Percentiles rank a stretch among this genome's conserved stretches.
Conservation (phyloP, 2,888 invertebrate genomes). For the Ophraella communa region DNA sequence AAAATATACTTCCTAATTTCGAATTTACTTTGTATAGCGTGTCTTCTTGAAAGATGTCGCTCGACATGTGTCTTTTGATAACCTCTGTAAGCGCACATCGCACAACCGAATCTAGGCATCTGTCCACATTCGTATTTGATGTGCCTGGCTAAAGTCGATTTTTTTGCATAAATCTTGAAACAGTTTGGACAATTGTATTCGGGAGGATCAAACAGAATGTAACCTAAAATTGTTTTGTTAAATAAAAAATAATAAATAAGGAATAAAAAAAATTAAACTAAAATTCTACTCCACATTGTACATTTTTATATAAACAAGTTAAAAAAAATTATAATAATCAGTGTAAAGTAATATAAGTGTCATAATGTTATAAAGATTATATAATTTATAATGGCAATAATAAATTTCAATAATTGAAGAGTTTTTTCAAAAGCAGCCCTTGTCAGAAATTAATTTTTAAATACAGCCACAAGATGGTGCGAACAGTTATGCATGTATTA, state of each 20-base stretch:
- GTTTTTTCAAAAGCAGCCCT: too few relatives aligned
- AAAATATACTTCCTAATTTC: conserved; percentile 44
- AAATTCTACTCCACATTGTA: not conserved
- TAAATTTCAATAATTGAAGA: too few relatives aligned
- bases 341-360: too few relatives aligned
- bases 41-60: conserved; percentile 49
- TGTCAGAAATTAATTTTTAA: too few relatives aligned
- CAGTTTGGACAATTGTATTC: conserved; percentile 44
- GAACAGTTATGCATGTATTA: too few relatives aligned
- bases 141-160: conserved; percentile 46
- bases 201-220: conserved; percentile 39
- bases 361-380: too few relatives aligned
- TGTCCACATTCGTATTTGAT: conserved; percentile 54
- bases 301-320: not conserved
- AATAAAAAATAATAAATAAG: conserved; percentile 27
- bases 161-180: conserved; percentile 45
- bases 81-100: conserved; percentile 48
- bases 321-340: too few relatives aligned
- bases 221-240: conserved; percentile 35
- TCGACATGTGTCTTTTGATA: conserved; percentile 53
- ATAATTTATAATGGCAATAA: too few relatives aligned
- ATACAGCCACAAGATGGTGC: too few relatives aligned
- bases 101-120: conserved; percentile 52
- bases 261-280: conserved; percentile 18
- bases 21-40: conserved; percentile 45